Evolutionary conservation across 2,113 vertebrate genomes (phyloP).

Genomic region (Heptranchias perlo): DNA sequence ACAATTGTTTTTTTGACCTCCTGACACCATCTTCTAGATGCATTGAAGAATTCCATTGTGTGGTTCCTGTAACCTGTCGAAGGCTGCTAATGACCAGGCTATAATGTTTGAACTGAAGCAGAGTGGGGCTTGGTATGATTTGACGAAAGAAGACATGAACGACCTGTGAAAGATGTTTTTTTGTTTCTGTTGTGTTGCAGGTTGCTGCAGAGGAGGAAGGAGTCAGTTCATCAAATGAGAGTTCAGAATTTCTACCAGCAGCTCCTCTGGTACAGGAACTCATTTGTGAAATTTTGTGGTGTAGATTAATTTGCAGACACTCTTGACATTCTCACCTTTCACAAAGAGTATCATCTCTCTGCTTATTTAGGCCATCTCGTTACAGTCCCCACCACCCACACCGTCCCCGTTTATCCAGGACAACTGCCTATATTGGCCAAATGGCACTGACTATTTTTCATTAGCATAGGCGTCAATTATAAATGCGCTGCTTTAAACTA

Average conservation of each 20-base stretch:
- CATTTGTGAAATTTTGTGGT: background rate
- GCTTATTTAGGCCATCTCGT: background rate
- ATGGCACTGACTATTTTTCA: background rate
- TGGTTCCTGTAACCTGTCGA: background rate
- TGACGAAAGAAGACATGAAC: background rate
- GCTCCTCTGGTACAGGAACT: constrained; percentile 67
- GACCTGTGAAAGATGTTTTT: background rate
- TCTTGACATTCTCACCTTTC: background rate
- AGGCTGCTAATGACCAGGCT: background rate
- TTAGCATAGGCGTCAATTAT: too few species aligned
- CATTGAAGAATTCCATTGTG: background rate
- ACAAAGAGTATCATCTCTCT: background rate
- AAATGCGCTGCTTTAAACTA: background rate
- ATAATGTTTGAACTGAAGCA: background rate
- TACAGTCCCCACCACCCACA: background rate
- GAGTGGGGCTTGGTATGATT: background rate
- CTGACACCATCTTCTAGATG: background rate
- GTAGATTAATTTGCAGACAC: background rate
- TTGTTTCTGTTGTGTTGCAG: constrained; percentile 52
- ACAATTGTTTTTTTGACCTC: background rate
- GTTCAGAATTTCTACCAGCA: constrained; percentile 73
- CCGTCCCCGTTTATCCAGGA: background rate
- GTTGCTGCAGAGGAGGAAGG: constrained; percentile 61
- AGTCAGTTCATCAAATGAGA: constrained; percentile 69
- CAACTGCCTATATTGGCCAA: background rate